These are phyloP conservation scores for Gasterosteus nipponicus DNA, from an alignment of 2,113 vertebrate species.

Conservation along the genomic window DNA sequence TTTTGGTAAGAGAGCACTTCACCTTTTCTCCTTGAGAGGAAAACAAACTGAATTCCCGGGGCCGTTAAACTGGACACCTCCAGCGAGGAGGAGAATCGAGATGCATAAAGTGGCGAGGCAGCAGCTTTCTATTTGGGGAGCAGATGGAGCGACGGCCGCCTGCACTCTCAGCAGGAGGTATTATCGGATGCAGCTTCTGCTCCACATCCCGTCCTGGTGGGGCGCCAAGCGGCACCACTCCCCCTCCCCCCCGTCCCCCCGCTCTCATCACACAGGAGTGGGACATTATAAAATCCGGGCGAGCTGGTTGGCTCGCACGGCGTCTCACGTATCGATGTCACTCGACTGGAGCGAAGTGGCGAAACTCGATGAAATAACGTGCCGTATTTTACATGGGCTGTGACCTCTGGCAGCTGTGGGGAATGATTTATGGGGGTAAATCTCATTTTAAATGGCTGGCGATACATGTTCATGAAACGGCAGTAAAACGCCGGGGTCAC, in stretches of 20 bases:
- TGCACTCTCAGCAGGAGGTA: constrained; percentile 64
- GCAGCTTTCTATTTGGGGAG: constrained; percentile 72
- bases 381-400: constrained; percentile 37
- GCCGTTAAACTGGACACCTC: constrained; percentile 39
- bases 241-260: background rate
- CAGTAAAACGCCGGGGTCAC: constrained; percentile 58
- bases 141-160: constrained; percentile 70
- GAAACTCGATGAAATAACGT: constrained; percentile 44
- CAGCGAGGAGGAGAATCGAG: constrained; percentile 25
- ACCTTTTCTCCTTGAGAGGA: background rate
- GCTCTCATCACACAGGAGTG: constrained; percentile 14
- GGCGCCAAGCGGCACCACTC: constrained; percentile 52
- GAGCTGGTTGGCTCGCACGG: constrained; percentile 15
- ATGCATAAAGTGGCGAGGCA: constrained; percentile 54
- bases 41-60: constrained; percentile 20
- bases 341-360: constrained; percentile 53
- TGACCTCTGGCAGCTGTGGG: constrained; percentile 30
- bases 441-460: constrained; percentile 26
- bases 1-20: background rate
- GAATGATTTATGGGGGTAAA: constrained; percentile 42
- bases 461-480: constrained; percentile 47
- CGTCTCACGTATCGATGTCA: constrained; percentile 52
- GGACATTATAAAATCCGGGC: constrained; percentile 39
- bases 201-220: constrained; percentile 65
- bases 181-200: constrained; percentile 71